Conservation (phyloP, 2,797 vertebrate species). For the Sebastes iracundus region DNA sequence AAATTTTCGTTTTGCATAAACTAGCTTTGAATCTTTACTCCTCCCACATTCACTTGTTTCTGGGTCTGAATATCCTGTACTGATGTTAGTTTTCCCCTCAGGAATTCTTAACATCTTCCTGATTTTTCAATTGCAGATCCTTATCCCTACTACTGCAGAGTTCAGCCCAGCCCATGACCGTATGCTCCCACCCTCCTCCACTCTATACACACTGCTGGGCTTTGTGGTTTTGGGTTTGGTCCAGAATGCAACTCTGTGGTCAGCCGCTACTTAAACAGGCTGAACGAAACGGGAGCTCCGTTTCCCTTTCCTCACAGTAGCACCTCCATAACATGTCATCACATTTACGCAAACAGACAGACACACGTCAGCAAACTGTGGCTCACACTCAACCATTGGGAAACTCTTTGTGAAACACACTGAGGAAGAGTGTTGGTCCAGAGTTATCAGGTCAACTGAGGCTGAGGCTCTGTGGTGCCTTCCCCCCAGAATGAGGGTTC, state of each 20-base stretch:
- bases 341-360: conserved; percentile 38
- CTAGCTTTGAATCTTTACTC: background rate
- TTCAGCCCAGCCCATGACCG: conserved; percentile 22
- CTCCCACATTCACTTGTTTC: background rate
- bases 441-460: conserved; percentile 7
- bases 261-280: conserved; percentile 52
- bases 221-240: conserved; percentile 72
- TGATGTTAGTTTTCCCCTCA: conserved; percentile 6
- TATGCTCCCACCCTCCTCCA: conserved; percentile 17
- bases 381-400: background rate
- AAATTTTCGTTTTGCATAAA: background rate
- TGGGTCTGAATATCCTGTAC: background rate
- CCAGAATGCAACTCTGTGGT: conserved; percentile 69
- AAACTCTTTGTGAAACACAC: conserved; percentile 1
- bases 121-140: conserved; percentile 25
- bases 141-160: conserved; percentile 11
- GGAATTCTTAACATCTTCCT: conserved; percentile 16
- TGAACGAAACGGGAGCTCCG: conserved; percentile 52
- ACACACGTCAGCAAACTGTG: conserved; percentile 39
- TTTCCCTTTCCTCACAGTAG: conserved; percentile 53
- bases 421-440: background rate
- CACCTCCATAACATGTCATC: conserved; percentile 64
- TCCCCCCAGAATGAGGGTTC: conserved; percentile 5
- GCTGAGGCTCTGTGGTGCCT: conserved; percentile 1
- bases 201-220: conserved; percentile 32